These are phyloP conservation scores for Clepsis dumicolana DNA, from an alignment of 2,888 invertebrate genomes.

Conservation along the genomic window DNA sequence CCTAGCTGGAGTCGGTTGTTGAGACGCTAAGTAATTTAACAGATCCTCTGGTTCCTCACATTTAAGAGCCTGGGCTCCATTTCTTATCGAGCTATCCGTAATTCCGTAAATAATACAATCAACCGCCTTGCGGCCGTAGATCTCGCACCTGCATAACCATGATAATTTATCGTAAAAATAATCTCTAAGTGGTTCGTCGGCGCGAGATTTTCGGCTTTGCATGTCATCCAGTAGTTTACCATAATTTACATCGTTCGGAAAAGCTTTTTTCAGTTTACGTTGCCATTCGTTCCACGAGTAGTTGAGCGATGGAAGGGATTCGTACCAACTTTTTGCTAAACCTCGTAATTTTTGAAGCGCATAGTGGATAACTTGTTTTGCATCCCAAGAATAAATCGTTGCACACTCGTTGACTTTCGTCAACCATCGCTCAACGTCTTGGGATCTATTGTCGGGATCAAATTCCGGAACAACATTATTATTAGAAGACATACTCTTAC, in stretches of 20 bases:
- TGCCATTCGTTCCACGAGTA: conserved; percentile 4
- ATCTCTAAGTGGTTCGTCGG: neutral
- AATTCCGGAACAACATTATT: conserved; percentile 14
- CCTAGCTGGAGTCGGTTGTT: conserved; percentile 3
- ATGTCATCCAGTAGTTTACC: conserved; percentile 15
- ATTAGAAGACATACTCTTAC: conserved; percentile 8
- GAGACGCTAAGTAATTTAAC: conserved; percentile 11
- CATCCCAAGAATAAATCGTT: neutral
- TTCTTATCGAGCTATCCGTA: conserved; percentile 18
- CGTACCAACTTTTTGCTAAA: conserved; percentile 2
- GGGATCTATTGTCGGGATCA: neutral
- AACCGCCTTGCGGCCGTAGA: conserved; percentile 34
- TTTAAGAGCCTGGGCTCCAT: conserved; percentile 28
- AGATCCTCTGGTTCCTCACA: conserved; percentile 34
- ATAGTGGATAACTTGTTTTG: neutral
- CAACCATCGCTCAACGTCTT: conserved; percentile 6
- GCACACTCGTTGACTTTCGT: neutral
- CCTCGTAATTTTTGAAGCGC: conserved; percentile 2
- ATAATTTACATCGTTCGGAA: conserved; percentile 29
- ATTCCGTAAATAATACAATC: conserved; percentile 40
- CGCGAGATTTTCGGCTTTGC: neutral
- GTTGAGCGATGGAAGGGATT: neutral
- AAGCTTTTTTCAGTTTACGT: neutral
- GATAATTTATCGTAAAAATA: neutral
- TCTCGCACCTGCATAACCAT: conserved; percentile 22